Base-by-base conservation (phyloP, 2,113 vertebrate species). In the Plecotus auritus region DNA sequence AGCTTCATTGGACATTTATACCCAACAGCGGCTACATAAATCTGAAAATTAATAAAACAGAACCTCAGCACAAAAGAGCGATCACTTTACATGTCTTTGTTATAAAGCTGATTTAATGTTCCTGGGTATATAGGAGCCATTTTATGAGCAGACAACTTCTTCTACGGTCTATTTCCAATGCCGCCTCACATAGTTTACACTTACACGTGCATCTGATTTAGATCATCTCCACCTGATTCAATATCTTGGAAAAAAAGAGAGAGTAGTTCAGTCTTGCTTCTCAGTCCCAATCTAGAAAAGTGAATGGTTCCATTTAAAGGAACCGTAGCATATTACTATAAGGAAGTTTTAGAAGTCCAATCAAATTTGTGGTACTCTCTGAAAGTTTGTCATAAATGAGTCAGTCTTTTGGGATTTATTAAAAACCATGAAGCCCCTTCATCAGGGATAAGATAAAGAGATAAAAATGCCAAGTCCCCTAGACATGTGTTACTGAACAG, bases 21-120 rank as follows among this genome's bases (percentile, higher is more conserved):
- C 26, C 61, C 64, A 96, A 96, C 81, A 95, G 87, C 92, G 4
- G 40, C 59, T 85, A 45, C 77, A 95, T 95, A 95, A 96, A 96
- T 96, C 77, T 78, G 66, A 64, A 90, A 96, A 95, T 95, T 92
- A 93, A 93, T 96, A 96, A 96, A 95, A 95, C 56, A 90, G 85
- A 95, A 84, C 54, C 59, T 92, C 49, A 90, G 78, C 85, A 95
- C 47, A 88, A 93, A 95, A 78, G 96, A 92, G 56, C 4, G 22
- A 90, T 96, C 88, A 94, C 35, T 94, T 94, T 84, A 78, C 40
- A 78, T 42, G 35, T 54, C 69, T 74, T 93, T 96, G 70, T 73
- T 96, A 77, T 97, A 85, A 94, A 93, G 69, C 42, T 92, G 77
- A 95, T 90, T 97, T 94, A 94, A 92, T 64, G 73, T 64, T 81